Conservation (phyloP, 2,797 vertebrate species). For the Artibeus lituratus region DNA sequence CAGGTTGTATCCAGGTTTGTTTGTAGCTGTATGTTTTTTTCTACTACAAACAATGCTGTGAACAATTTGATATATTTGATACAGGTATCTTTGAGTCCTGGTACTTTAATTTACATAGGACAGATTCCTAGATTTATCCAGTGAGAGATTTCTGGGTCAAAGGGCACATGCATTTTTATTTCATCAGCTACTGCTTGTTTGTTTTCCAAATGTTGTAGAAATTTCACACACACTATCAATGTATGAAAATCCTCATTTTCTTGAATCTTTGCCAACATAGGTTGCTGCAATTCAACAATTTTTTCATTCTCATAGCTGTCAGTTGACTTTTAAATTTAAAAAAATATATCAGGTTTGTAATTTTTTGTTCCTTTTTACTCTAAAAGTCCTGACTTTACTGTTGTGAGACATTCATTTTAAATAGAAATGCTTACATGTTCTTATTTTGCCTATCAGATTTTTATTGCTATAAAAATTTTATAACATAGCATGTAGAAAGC, state of each 20-base stretch:
- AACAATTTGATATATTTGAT: neutral
- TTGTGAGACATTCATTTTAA: neutral
- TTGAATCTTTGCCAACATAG: neutral
- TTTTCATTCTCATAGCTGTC: neutral
- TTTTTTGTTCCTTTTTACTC: neutral
- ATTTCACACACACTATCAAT: neutral
- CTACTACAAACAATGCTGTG: neutral
- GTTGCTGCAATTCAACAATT: neutral
- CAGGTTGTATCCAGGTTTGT: neutral
- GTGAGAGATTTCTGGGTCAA: neutral
- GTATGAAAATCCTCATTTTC: neutral
- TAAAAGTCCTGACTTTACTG: neutral
- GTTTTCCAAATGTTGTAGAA: neutral
- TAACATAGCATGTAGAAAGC: neutral
- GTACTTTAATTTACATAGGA: neutral
- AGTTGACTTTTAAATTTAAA: neutral
- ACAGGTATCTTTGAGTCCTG: neutral
- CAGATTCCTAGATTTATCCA: neutral
- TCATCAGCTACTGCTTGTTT: neutral
- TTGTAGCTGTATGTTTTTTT: neutral
- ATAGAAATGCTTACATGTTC: neutral
- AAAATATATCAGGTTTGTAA: neutral
- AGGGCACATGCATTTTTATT: neutral
- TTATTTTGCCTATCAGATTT: neutral
- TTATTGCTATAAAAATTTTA: conserved; percentile 2